phyloP scores from a whole-genome alignment of 2,888 invertebrate species.

The Seira sanloemensis region DNA sequence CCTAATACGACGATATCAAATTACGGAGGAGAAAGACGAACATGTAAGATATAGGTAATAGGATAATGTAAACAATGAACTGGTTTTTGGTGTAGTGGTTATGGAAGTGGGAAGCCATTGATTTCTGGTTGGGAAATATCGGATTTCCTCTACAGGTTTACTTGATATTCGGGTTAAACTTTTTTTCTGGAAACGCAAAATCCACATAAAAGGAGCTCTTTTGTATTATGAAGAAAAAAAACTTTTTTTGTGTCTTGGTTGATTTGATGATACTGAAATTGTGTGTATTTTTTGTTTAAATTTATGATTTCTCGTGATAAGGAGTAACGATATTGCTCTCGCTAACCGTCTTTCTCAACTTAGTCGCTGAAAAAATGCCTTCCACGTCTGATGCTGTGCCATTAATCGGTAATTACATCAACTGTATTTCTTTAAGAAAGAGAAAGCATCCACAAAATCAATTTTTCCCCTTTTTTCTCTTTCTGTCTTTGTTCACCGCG shows the following conservation, averaged over 20 bases:
- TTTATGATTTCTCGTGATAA: constrained; percentile 75
- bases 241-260: too few relatives aligned
- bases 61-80: too few relatives aligned
- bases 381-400: constrained; percentile 99
- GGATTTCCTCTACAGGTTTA: too few relatives aligned
- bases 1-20: too few relatives aligned
- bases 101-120: too few relatives aligned
- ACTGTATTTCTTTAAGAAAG: too few relatives aligned
- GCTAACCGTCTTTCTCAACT: constrained; percentile 99
- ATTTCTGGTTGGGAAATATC: too few relatives aligned
- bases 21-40: too few relatives aligned
- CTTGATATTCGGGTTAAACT: too few relatives aligned
- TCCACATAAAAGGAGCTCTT: constrained; percentile 19
- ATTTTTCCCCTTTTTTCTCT: constrained; percentile 30
- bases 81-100: too few relatives aligned
- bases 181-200: constrained; percentile 45
- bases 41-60: too few relatives aligned
- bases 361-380: constrained; percentile 99
- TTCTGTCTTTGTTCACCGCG: constrained; percentile 22
- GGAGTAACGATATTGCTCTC: constrained; percentile 99
- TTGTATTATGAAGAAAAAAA: too few relatives aligned
- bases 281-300: not conserved
- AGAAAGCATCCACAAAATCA: constrained; percentile 2
- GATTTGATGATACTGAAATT: constrained; percentile 44
- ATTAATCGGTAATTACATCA: constrained; percentile 90